Evolutionary conservation across 2,797 vertebrate species (phyloP).

Genomic region (Gambelia wislizenii): DNA sequence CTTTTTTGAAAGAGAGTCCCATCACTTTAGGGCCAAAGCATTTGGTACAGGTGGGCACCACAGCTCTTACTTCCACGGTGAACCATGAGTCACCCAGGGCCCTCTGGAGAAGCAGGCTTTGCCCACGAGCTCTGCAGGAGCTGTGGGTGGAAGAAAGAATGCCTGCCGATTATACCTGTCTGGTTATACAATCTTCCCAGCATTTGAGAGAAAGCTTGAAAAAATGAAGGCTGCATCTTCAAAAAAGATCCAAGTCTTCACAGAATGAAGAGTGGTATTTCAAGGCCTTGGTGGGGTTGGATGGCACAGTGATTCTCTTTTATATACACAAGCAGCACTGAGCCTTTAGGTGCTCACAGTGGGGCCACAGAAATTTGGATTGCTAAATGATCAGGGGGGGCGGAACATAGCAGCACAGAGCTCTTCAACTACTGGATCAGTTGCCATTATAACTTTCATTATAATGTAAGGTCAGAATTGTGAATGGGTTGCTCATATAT

Average conservation of each 20-base stretch:
- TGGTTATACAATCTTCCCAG: neutral
- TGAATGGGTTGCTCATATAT: neutral
- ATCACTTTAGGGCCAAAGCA: neutral
- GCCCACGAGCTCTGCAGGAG: neutral
- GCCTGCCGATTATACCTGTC: slow-evolving; percentile 8
- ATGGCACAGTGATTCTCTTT: neutral
- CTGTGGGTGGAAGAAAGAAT: neutral
- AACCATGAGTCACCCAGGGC: slow-evolving; percentile 8
- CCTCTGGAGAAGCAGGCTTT: neutral
- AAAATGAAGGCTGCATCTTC: neutral
- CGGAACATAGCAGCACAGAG: neutral
- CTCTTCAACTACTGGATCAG: neutral
- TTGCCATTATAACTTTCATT: neutral
- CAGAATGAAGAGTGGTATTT: neutral
- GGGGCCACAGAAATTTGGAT: neutral
- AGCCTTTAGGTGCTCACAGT: neutral
- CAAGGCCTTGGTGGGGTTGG: neutral
- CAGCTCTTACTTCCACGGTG: neutral
- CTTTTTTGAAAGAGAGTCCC: neutral
- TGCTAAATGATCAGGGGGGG: neutral
- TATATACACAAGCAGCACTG: neutral
- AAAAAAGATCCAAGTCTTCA: neutral
- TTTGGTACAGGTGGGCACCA: slow-evolving; percentile 8
- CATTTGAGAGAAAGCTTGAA: neutral
- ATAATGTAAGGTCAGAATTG: too few species aligned